Conservation (phyloP, 2,888 invertebrate genomes). For the Corythucha ciliata region DNA sequence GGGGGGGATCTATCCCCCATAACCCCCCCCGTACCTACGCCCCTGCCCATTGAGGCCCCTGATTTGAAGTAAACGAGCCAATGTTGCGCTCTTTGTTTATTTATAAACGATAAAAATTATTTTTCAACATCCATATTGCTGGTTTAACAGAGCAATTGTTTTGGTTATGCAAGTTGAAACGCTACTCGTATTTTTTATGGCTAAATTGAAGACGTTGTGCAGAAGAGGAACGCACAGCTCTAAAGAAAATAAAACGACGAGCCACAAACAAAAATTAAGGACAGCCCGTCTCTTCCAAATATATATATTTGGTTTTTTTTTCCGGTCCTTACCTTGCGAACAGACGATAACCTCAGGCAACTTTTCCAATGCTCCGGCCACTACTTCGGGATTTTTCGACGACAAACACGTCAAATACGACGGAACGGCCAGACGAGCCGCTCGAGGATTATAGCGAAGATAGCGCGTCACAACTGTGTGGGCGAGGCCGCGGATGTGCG, state of each 20-base stretch:
- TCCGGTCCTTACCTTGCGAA: slow-evolving; percentile 51
- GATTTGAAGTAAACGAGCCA: no score
- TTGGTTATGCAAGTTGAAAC: slow-evolving; percentile 67
- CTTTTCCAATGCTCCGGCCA: slow-evolving; percentile 66
- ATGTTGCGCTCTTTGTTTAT: no score
- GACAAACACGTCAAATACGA: slow-evolving; percentile 74
- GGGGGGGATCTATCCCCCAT: no score
- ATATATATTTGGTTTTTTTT: background rate
- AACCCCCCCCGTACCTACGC: no score
- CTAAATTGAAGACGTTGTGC: slow-evolving; percentile 70
- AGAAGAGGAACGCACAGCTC: slow-evolving; percentile 73
- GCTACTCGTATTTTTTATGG: slow-evolving; percentile 66
- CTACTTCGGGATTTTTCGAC: slow-evolving; percentile 66
- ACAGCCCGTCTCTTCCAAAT: background rate
- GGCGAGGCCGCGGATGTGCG: slow-evolving; percentile 53
- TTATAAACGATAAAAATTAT: background rate
- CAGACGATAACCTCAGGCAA: slow-evolving; percentile 74
- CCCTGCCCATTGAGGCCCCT: no score
- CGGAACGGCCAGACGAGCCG: slow-evolving; percentile 50
- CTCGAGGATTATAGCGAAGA: slow-evolving; percentile 56
- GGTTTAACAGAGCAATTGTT: slow-evolving; percentile 68
- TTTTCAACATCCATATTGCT: slow-evolving; percentile 61
- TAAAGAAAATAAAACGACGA: slow-evolving; percentile 39
- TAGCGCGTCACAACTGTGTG: slow-evolving; percentile 55
- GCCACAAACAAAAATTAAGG: background rate